These are phyloP conservation scores for Ammospiza maritima DNA, from an alignment of 2,797 vertebrate species.

Conservation along the genomic window DNA sequence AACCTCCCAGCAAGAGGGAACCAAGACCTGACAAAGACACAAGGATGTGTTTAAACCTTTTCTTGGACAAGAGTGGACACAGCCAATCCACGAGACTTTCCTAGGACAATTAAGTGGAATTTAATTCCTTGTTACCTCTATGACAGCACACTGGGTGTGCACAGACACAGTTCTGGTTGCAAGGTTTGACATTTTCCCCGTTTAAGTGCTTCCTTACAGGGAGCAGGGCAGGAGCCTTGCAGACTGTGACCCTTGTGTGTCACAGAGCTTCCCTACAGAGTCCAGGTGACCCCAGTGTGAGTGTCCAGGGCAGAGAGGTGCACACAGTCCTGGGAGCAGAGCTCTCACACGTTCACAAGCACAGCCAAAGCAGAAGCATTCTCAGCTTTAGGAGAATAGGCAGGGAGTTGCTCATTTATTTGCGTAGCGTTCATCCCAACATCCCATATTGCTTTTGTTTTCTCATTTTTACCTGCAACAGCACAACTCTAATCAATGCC, in stretches of 20 bases:
- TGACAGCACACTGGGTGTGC: background rate
- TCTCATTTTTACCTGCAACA: background rate
- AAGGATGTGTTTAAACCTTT: background rate
- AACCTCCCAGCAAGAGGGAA: background rate
- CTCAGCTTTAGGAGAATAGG: background rate
- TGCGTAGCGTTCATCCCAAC: background rate
- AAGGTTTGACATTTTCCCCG: background rate
- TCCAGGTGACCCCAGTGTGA: background rate
- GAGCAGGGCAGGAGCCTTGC: background rate
- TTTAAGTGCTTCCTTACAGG: background rate
- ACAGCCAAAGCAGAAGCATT: background rate
- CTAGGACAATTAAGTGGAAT: background rate
- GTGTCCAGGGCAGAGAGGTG: background rate
- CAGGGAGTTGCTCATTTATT: background rate
- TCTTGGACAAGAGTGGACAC: background rate
- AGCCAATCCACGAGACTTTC: accelerated
- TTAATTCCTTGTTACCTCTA: background rate
- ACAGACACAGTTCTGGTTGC: background rate
- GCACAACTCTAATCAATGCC: background rate
- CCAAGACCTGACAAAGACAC: background rate
- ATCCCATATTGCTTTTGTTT: background rate
- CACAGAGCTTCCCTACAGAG: background rate
- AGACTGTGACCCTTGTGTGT: background rate
- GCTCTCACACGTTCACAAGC: background rate
- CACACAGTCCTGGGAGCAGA: background rate